phyloP scores from a whole-genome alignment of 2,113 vertebrate genomes.

The Sceloporus tristichus region DNA sequence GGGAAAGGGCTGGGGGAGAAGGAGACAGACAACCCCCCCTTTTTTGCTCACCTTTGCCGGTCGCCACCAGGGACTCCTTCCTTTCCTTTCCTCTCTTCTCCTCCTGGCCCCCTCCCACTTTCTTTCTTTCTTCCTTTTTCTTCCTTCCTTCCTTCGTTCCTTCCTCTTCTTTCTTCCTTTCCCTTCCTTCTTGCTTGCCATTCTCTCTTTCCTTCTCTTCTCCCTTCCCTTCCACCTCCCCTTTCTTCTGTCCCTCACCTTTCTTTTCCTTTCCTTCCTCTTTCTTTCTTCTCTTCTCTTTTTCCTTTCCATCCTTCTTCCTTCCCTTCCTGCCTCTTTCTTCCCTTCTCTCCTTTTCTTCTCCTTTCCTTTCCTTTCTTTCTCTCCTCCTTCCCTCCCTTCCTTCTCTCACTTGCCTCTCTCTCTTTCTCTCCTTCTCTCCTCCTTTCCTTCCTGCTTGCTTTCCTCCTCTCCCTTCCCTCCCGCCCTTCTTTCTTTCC shows the following conservation, averaged over 20 bases:
- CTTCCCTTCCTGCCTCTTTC: background rate
- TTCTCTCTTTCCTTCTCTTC: background rate
- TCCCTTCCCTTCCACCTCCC: too few species aligned
- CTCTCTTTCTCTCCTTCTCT: conserved; percentile 24
- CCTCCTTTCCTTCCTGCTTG: background rate
- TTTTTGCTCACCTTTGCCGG: conserved; percentile 74
- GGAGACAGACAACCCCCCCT: too few species aligned
- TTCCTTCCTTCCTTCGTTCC: background rate
- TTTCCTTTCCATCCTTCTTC: background rate
- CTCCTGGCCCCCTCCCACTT: background rate
- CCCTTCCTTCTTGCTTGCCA: background rate
- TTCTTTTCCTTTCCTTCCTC: conserved; percentile 45
- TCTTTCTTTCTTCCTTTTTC: conserved; percentile 22
- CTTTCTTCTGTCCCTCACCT: too few species aligned
- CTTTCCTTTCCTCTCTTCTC: conserved; percentile 40
- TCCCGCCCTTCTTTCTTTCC: background rate
- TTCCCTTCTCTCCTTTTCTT: conserved; percentile 4
- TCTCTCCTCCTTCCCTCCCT: too few species aligned
- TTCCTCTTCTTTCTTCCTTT: background rate
- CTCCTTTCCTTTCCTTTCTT: background rate
- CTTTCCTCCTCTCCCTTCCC: background rate
- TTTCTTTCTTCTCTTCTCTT: conserved; percentile 52
- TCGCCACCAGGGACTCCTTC: conserved; percentile 74
- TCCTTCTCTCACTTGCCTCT: background rate
- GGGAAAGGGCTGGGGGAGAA: conserved; percentile 50